phyloP scores from a whole-genome alignment of 1,140 invertebrate genomes.

The Drosophila bipectinata region DNA sequence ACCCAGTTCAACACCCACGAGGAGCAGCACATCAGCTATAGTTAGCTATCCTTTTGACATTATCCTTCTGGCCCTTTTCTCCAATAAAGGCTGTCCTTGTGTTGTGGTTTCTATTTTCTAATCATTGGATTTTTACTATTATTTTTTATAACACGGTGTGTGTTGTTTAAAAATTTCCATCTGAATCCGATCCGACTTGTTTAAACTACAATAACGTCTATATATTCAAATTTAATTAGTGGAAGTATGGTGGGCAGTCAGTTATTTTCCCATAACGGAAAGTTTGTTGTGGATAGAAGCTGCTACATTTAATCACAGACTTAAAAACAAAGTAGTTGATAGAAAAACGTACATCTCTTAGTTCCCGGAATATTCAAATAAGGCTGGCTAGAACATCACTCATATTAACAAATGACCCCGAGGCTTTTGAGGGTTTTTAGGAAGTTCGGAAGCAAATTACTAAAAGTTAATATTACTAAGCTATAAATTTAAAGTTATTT shows the following conservation, averaged over 20 bases:
- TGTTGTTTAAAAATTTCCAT: neutral
- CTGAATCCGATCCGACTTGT: neutral
- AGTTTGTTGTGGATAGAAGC: neutral
- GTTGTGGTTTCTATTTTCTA: constrained; percentile 26
- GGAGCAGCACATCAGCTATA: constrained; percentile 69
- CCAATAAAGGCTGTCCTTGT: constrained; percentile 59
- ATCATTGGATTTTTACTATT: neutral
- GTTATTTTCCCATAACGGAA: neutral
- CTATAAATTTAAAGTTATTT: neutral
- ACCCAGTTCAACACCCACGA: constrained; percentile 67
- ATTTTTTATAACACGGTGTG: too few species aligned
- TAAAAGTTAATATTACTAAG: neutral
- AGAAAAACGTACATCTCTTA: neutral
- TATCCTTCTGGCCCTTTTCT: neutral
- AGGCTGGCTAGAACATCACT: neutral
- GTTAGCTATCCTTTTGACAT: constrained; percentile 34
- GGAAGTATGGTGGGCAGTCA: neutral
- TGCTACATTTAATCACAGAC: neutral
- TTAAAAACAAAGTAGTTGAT: neutral
- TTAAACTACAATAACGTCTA: neutral
- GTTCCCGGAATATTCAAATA: neutral
- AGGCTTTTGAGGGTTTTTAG: neutral
- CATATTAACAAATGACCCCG: neutral
- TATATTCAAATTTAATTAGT: neutral
- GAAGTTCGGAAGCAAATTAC: neutral